A percentile compares a stretch with the other conserved stretches of the same genome.
Evolutionary conservation across 2,888 invertebrate genomes (phyloP).

Genomic region (Digitonthophagus gazella): DNA sequence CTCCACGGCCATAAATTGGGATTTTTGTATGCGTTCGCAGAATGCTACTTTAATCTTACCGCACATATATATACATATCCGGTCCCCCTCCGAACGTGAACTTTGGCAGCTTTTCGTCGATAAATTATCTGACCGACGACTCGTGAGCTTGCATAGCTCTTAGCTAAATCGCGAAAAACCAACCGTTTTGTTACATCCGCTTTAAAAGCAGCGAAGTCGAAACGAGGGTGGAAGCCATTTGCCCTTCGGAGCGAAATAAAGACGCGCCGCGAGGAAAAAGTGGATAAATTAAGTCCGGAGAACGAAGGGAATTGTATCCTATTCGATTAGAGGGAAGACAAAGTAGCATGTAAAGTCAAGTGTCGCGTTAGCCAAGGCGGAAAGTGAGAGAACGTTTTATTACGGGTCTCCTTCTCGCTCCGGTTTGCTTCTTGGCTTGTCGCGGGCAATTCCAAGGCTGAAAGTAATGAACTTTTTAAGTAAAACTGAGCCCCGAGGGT

Average conservation of each 20-base stretch:
- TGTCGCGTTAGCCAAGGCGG: not conserved
- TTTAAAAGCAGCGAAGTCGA: too few relatives aligned
- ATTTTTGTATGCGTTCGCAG: not conserved
- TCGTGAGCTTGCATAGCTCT: not conserved
- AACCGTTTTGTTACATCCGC: not conserved
- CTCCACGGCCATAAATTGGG: not conserved
- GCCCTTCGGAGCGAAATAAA: too few relatives aligned
- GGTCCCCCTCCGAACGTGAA: not conserved
- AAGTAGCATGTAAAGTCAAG: not conserved
- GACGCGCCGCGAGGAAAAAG: too few relatives aligned
- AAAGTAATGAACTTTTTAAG: too few relatives aligned
- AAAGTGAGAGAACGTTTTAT: too few relatives aligned
- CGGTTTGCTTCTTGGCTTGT: too few relatives aligned
- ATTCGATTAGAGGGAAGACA: not conserved
- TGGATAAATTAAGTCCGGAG: not conserved
- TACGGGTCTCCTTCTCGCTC: too few relatives aligned
- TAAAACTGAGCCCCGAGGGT: not conserved
- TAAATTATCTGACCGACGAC: not conserved
- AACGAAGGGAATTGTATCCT: not conserved
- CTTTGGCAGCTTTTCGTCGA: not conserved
- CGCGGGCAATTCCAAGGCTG: too few relatives aligned
- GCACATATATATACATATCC: not conserved
- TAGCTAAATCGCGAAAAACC: not conserved
- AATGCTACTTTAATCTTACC: not conserved
- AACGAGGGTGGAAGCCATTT: too few relatives aligned